phyloP scores from a whole-genome alignment of 2,797 vertebrate genomes.

The Cottoperca gobio region DNA sequence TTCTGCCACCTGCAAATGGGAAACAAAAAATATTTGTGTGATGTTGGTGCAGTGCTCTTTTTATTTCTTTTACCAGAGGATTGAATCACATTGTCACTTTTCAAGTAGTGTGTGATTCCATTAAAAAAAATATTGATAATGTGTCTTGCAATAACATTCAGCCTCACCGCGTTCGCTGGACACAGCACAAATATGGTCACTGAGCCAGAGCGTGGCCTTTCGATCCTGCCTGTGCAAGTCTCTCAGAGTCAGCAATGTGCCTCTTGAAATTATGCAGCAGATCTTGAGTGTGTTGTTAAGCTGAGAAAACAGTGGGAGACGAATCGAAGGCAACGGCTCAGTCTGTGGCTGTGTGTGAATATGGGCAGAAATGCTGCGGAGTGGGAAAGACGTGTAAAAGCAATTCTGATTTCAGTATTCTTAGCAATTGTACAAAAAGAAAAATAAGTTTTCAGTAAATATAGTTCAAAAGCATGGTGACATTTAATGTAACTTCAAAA shows the following conservation, averaged over 20 bases:
- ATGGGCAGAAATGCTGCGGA: not conserved
- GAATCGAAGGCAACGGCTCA: conserved; percentile 4
- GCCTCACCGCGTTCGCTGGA: not conserved
- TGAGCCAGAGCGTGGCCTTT: conserved; percentile 36
- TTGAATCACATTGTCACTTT: not conserved
- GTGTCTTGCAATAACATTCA: conserved; percentile 4
- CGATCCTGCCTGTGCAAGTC: conserved; percentile 1
- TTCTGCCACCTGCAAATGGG: not conserved
- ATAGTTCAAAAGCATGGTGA: not conserved
- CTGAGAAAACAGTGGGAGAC: conserved; percentile 36
- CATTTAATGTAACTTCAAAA: conserved; percentile 13
- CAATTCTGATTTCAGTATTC: conserved; percentile 3
- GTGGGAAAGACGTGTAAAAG: not conserved
- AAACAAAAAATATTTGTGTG: not conserved
- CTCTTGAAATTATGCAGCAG: conserved; percentile 49
- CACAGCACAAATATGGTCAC: conserved; percentile 41
- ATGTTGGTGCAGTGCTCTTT: not conserved
- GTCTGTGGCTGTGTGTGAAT: conserved; percentile 5
- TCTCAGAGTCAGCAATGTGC: conserved; percentile 8
- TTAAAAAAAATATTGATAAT: conserved; percentile 21
- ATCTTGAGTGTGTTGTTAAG: conserved; percentile 51
- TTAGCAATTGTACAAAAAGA: not conserved
- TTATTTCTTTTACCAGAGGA: not conserved
- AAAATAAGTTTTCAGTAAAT: not conserved
- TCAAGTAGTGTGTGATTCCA: not conserved